Conservation (phyloP, 2,797 vertebrate species). For the Poeciliopsis gracilis region DNA sequence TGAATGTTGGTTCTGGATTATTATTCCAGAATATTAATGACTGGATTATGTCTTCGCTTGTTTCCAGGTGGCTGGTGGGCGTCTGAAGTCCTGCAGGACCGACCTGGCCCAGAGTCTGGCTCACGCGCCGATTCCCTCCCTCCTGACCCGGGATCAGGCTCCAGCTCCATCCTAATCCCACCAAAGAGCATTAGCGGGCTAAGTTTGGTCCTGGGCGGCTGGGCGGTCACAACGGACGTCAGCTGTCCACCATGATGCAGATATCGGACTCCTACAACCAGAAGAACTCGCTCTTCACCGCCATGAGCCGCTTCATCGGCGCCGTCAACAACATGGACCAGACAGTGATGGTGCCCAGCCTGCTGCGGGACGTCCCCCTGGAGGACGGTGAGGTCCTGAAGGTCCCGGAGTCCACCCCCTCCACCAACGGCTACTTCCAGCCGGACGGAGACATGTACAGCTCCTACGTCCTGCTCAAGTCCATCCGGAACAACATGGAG, state of each 20-base stretch:
- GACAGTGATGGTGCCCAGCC: slow-evolving; percentile 94
- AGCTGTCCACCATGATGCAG: slow-evolving; percentile 83
- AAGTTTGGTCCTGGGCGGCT: slow-evolving; percentile 38
- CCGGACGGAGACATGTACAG: slow-evolving; percentile 89
- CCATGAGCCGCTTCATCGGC: slow-evolving; percentile 93
- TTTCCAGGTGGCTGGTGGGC: slow-evolving; percentile 2
- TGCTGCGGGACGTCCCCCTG: slow-evolving; percentile 89
- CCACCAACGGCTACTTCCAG: slow-evolving; percentile 72
- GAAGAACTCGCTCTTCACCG: slow-evolving; percentile 91
- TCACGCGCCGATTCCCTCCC: neutral
- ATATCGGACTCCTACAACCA: slow-evolving; percentile 88
- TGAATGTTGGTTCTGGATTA: neutral
- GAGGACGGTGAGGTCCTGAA: slow-evolving; percentile 75
- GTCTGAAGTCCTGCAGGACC: neutral
- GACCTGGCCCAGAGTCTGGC: neutral
- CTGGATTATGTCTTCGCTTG: neutral
- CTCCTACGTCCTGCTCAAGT: slow-evolving; percentile 91
- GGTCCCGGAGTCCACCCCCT: slow-evolving; percentile 37
- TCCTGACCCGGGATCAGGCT: slow-evolving; percentile 20
- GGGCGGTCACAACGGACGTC: neutral
- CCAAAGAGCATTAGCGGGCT: slow-evolving; percentile 48
- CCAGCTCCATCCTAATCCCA: slow-evolving; percentile 48
- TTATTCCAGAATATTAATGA: neutral
- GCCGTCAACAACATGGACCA: slow-evolving; percentile 97
- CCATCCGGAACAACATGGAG: slow-evolving; percentile 92